Conservation (phyloP, 2,888 invertebrate species). For the Flexamia atlantica region DNA sequence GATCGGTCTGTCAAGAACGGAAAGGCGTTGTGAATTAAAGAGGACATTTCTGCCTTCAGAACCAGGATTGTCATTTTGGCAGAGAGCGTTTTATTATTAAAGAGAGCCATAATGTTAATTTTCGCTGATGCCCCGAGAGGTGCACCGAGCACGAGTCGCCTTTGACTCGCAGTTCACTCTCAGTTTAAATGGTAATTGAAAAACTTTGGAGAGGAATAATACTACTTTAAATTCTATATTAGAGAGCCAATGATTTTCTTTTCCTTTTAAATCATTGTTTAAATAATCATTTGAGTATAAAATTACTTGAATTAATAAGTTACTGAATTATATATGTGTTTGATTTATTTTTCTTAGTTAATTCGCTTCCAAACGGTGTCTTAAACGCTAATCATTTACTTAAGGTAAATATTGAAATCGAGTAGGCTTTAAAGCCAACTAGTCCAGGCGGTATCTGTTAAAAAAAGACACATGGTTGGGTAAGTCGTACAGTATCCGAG, state of each 20-base stretch:
- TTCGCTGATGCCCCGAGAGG: background rate
- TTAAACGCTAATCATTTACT: background rate
- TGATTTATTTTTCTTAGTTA: background rate
- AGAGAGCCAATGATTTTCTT: background rate
- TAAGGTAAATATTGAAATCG: too few relatives aligned
- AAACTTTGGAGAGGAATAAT: background rate
- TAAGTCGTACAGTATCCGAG: too few relatives aligned
- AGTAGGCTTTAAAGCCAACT: too few relatives aligned
- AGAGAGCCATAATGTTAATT: constrained; percentile 2
- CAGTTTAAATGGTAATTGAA: constrained; percentile 7
- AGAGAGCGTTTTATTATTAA: constrained; percentile 27
- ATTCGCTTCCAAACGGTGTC: background rate
- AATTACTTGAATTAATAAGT: too few relatives aligned
- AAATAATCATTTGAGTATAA: too few relatives aligned
- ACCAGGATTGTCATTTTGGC: background rate
- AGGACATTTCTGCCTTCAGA: background rate
- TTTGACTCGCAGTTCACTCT: background rate
- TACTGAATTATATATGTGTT: background rate
- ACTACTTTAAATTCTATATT: background rate
- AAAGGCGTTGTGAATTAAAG: background rate
- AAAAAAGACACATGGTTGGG: too few relatives aligned
- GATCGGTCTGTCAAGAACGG: too few relatives aligned
- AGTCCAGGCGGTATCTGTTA: too few relatives aligned
- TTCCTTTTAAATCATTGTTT: background rate
- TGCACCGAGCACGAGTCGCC: background rate